Evolutionary conservation across 2,113 vertebrate genomes (phyloP).

Genomic region (Dasyornis broadbenti): DNA sequence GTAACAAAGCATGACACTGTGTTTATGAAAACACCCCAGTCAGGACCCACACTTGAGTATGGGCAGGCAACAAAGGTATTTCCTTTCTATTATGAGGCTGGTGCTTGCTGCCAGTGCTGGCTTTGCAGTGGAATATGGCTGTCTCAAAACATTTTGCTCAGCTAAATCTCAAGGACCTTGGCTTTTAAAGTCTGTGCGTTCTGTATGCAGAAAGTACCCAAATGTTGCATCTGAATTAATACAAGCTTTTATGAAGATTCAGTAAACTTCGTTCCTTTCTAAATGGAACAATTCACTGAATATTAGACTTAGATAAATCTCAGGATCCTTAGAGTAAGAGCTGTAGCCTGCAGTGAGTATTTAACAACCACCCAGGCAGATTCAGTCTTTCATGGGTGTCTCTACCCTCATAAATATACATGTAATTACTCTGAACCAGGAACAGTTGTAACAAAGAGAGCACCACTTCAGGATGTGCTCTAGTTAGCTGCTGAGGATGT

Average conservation of each 20-base stretch:
- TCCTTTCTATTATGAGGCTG: not conserved
- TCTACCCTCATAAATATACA: not conserved
- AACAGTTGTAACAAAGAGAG: not conserved
- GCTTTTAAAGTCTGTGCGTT: not conserved
- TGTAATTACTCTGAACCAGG: not conserved
- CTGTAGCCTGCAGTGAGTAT: not conserved
- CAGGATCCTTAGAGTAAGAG: not conserved
- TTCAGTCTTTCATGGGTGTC: not conserved
- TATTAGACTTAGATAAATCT: not conserved
- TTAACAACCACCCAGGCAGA: not conserved
- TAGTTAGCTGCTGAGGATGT: not conserved
- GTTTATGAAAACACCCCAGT: not conserved
- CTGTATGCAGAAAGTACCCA: not conserved
- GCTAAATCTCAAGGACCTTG: not conserved
- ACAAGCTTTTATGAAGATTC: not conserved
- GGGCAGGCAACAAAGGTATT: not conserved
- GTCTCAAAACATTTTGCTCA: not conserved
- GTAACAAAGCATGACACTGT: not conserved
- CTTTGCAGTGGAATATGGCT: rapidly evolving
- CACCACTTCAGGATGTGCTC: not conserved
- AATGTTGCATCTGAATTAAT: not conserved
- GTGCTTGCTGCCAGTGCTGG: not conserved
- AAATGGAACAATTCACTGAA: not conserved
- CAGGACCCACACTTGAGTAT: not conserved
- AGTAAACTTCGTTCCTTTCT: not conserved